Conservation (phyloP, 2,888 invertebrate genomes). For the Quadroppia sp. region DNA sequence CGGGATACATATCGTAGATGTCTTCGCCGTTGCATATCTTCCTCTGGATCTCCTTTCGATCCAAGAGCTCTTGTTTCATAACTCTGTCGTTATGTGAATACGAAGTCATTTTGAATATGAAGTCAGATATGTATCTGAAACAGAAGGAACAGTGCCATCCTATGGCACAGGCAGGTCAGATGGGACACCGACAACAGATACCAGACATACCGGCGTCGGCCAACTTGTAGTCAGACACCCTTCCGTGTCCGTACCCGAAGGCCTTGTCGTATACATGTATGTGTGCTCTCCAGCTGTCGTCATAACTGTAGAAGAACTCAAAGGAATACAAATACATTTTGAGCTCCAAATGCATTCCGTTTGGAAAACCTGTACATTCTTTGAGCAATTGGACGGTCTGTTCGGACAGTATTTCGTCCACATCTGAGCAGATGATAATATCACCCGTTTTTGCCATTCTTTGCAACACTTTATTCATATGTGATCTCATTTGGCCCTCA, state of each 20-base stretch:
- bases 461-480: conserved; percentile 14
- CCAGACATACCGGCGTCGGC: conserved; percentile 40
- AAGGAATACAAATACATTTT: conserved; percentile 41
- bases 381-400: conserved; percentile 24
- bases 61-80: conserved; percentile 7
- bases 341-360: conserved; percentile 30
- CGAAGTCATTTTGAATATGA: conserved; percentile 41
- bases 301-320: conserved; percentile 32
- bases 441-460: conserved; percentile 16
- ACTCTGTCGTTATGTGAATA: conserved; percentile 41
- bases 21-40: conserved; percentile 36
- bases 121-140: conserved; percentile 35
- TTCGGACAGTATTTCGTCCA: conserved; percentile 37
- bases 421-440: conserved; percentile 37
- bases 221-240: background rate
- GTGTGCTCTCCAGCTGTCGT: conserved; percentile 37
- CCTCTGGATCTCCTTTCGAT: conserved; percentile 36
- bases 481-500: conserved; percentile 22
- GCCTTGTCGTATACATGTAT: background rate
- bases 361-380: conserved; percentile 30
- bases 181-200: too few species aligned
- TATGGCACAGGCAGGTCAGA: background rate
- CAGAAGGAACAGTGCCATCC: conserved; percentile 41
- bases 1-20: conserved; percentile 41
- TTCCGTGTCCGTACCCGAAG: conserved; percentile 26